phyloP scores from a whole-genome alignment of 2,113 vertebrate species.

The Mionectes macconnelli region DNA sequence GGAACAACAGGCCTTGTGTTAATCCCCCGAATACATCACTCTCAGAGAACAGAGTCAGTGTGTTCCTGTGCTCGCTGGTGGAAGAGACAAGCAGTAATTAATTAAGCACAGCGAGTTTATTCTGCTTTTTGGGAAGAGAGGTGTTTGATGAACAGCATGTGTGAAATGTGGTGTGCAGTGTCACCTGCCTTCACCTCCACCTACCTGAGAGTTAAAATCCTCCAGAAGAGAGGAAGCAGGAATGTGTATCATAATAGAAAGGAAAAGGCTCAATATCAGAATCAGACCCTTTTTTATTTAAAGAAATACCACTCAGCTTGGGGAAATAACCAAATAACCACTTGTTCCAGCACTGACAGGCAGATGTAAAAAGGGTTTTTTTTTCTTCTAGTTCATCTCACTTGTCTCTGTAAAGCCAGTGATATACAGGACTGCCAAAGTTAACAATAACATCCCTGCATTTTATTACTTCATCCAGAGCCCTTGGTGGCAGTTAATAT shows the following conservation, averaged over 20 bases:
- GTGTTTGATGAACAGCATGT: fast-evolving
- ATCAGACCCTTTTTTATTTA: background rate
- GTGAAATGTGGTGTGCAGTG: background rate
- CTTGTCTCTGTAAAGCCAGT: background rate
- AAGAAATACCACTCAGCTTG: background rate
- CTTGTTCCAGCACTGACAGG: background rate
- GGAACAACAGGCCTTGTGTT: background rate
- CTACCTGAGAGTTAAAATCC: background rate
- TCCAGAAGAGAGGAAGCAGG: background rate
- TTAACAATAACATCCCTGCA: slow-evolving; percentile 33
- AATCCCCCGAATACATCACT: background rate
- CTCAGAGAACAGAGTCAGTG: background rate
- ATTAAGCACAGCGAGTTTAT: background rate
- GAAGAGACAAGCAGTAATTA: background rate
- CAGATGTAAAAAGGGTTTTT: background rate
- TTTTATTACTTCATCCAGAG: slow-evolving; percentile 49
- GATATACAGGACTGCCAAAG: slow-evolving; percentile 7
- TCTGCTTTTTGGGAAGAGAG: background rate
- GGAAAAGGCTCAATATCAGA: background rate
- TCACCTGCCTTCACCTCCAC: background rate
- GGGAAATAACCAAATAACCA: background rate
- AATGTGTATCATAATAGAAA: background rate
- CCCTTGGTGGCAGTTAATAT: slow-evolving; percentile 66
- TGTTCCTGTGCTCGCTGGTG: background rate
- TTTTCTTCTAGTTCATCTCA: background rate